These are phyloP conservation scores for Rhynchotus rufescens DNA, from an alignment of 2,797 vertebrate species.

Conservation along the genomic window DNA sequence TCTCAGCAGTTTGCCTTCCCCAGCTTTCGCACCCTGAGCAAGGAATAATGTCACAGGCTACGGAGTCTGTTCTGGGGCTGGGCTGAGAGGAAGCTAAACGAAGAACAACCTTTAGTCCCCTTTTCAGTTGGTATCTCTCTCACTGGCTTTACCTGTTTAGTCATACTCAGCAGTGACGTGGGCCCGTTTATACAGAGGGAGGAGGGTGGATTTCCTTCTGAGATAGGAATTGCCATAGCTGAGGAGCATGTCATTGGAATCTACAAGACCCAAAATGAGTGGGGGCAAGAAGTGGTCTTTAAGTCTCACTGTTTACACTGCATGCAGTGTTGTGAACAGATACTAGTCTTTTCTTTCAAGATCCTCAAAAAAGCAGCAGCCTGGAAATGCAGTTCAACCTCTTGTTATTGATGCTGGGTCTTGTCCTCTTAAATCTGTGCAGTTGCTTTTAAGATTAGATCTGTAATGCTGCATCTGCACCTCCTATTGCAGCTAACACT, in stretches of 20 bases:
- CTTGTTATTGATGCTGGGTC: neutral
- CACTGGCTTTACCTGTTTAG: neutral
- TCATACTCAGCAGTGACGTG: neutral
- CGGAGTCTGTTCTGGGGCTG: neutral
- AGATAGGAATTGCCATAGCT: neutral
- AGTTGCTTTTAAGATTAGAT: neutral
- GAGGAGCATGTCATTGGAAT: neutral
- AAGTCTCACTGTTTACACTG: neutral
- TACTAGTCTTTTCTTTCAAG: neutral
- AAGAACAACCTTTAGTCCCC: neutral
- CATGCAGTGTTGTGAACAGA: neutral
- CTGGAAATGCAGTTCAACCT: slow-evolving; percentile 4
- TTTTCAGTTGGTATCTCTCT: neutral
- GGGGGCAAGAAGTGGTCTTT: neutral
- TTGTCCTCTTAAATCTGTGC: slow-evolving; percentile 18
- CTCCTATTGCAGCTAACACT: neutral
- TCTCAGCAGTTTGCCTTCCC: neutral
- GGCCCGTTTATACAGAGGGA: slow-evolving; percentile 13
- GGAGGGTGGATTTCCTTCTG: neutral
- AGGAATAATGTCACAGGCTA: neutral
- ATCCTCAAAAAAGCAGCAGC: neutral
- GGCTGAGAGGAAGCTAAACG: neutral
- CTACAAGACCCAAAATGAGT: neutral
- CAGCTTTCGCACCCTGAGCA: neutral
- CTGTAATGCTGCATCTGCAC: neutral